Base-by-base conservation (phyloP, 1,140 invertebrate genomes). In the Pseudomyrmex sp. region DNA sequence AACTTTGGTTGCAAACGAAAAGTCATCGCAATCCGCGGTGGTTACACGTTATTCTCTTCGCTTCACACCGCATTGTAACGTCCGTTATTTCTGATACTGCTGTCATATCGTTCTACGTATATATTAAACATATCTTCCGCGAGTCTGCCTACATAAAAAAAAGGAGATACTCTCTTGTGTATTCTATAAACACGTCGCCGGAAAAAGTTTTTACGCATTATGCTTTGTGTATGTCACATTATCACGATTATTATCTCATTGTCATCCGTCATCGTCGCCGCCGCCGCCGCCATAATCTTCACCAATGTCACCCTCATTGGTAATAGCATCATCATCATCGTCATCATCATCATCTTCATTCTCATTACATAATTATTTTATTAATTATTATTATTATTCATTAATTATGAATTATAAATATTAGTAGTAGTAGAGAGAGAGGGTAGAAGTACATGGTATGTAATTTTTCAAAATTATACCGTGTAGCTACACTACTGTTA, bases 91-190 rank as follows among this genome's bases (percentile, higher is more conserved):
- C 56, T 59, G 72, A 46, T 72, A 87, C 79, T 63, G 50, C 75
- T 66, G 77, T 82, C 80, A 86, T 88, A 82, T 84, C 85, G 84
- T 80, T 83, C 56, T 86, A 76, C 76, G 80, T 89, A 82, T 1
- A 35, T 72, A 82, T 86, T 84, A 66, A 88, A 62, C 82, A 89
- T 89, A 89, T 89, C 83, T 87, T 79, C 68, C 85, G 70, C 80
- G 74, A 84, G 69, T 74, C 59, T 83, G 61, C 54, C 84, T 59
- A 59, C 63, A 65, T 59, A 65, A 50, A 70, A 63, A 61, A 56
- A 69, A 77, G 84, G 75, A 69, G 35, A 35, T 35, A 35, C 35
- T 35, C 35, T 73, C 65, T 73, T 85, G 56, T 86, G 70, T 83
- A 76, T 61, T 54, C 77, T 76, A 82, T 35, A 35, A 35, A 35